Evolutionary conservation across 2,797 vertebrate genomes (phyloP).

Genomic region (Epinephelus malabaricus): DNA sequence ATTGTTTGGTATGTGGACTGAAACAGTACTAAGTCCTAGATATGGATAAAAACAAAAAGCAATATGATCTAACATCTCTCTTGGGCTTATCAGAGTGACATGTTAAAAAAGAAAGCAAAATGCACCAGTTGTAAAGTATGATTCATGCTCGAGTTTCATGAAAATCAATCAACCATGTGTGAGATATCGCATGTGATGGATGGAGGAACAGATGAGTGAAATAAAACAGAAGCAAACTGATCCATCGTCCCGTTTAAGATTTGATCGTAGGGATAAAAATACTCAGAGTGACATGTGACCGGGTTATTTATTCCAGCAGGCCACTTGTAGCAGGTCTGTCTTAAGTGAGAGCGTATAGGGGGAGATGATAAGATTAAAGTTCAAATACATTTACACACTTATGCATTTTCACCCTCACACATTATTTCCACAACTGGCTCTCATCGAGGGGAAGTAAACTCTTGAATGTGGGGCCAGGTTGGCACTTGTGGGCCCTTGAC

Average conservation of each 20-base stretch:
- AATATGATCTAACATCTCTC: neutral
- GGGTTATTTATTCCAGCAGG: conserved; percentile 54
- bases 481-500: conserved; percentile 68
- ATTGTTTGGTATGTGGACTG: neutral
- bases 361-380: conserved; percentile 56
- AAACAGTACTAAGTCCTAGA: too few relatives aligned
- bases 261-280: conserved; percentile 59
- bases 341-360: conserved; percentile 41
- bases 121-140: neutral
- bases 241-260: conserved; percentile 28
- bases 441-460: conserved; percentile 60
- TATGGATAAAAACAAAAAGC: neutral
- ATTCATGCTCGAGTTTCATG: neutral
- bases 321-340: conserved; percentile 30
- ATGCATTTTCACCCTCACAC: conserved; percentile 32
- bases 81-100: neutral
- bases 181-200: neutral
- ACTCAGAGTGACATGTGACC: conserved; percentile 51
- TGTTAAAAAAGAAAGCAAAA: neutral
- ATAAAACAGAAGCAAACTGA: conserved; percentile 33
- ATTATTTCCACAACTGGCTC: conserved; percentile 31
- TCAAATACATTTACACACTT: conserved; percentile 17
- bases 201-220: neutral
- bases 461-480: conserved; percentile 57
- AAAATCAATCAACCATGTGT: conserved; percentile 9